These are phyloP conservation scores for Aspidiotus destructor DNA, from an alignment of 2,888 invertebrate genomes.

Conservation along the genomic window DNA sequence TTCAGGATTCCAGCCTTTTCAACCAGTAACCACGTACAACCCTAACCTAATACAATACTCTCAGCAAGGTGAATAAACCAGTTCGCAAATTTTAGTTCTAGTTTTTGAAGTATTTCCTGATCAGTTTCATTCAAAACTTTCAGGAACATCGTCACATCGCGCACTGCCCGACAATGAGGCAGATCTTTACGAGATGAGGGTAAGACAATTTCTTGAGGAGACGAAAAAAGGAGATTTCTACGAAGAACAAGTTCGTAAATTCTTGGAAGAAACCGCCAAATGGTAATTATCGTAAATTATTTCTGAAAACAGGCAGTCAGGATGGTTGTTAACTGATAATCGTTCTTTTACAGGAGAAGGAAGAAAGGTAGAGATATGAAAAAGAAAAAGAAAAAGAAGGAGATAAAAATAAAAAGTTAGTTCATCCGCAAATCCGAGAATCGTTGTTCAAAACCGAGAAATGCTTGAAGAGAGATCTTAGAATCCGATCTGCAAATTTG, in stretches of 20 bases:
- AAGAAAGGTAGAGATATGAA: slow-evolving; percentile 23
- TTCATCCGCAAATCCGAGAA: too few relatives aligned
- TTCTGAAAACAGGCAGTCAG: background rate
- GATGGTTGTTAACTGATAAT: background rate
- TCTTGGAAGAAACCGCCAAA: slow-evolving; percentile 70
- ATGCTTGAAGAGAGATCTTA: background rate
- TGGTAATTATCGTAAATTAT: slow-evolving; percentile 43
- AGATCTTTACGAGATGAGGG: slow-evolving; percentile 57
- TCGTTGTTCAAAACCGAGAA: background rate
- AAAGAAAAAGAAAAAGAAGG: slow-evolving; percentile 18
- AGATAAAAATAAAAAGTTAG: slow-evolving; percentile 17
- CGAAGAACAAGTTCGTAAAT: slow-evolving; percentile 74
- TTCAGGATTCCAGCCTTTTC: background rate
- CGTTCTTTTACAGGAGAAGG: slow-evolving; percentile 20
- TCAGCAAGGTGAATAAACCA: background rate
- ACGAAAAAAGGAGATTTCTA: slow-evolving; percentile 73
- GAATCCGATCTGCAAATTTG: background rate
- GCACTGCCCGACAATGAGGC: slow-evolving; percentile 43
- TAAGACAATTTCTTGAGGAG: slow-evolving; percentile 64
- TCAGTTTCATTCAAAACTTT: background rate
- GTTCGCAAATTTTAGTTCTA: background rate
- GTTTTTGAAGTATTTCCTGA: background rate
- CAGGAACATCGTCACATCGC: slow-evolving; percentile 3
- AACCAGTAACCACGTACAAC: background rate
- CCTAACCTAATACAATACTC: background rate